Conservation (phyloP, 2,888 invertebrate genomes). For the Brachypalpus laphriformis region DNA sequence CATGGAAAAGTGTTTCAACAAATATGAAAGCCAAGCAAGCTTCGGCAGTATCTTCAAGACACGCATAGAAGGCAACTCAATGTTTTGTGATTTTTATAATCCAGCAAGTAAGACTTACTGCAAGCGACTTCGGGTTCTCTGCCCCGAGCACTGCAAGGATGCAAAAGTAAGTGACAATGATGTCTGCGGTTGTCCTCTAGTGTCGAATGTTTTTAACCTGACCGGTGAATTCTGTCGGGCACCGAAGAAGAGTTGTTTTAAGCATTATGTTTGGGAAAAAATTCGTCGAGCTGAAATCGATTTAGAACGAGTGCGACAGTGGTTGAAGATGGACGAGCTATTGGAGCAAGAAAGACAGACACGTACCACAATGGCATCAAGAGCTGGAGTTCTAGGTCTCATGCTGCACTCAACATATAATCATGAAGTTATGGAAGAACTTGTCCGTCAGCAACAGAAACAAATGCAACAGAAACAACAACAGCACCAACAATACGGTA, state of each 20-base stretch:
- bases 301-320: slow-evolving; percentile 95
- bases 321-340: slow-evolving; percentile 96
- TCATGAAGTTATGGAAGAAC: slow-evolving; percentile 93
- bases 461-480: slow-evolving; percentile 77
- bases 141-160: slow-evolving; percentile 98
- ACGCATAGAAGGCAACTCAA: slow-evolving; percentile 95
- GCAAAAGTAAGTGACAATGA: slow-evolving; percentile 93
- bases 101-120: slow-evolving; percentile 95
- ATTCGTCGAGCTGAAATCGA: slow-evolving; percentile 96
- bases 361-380: slow-evolving; percentile 87
- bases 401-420: slow-evolving; percentile 99
- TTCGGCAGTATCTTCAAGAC: slow-evolving; percentile 98
- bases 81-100: slow-evolving; percentile 99
- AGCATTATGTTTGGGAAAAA: slow-evolving; percentile 98
- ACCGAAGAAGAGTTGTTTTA: slow-evolving; percentile 94
- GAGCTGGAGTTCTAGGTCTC: slow-evolving; percentile 95
- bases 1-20: slow-evolving; percentile 99
- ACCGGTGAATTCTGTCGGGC: slow-evolving; percentile 94
- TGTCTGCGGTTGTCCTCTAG: slow-evolving; percentile 97
- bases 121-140: slow-evolving; percentile 96
- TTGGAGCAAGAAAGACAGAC: slow-evolving; percentile 96
- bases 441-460: slow-evolving; percentile 82
- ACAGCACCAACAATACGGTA: slow-evolving; percentile 54
- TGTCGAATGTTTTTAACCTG: slow-evolving; percentile 91
- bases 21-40: slow-evolving; percentile 98